A percentile compares a stretch with the other conserved stretches of the same genome.
phyloP scores from a whole-genome alignment of 64 coral and sea anemone genomes.

The Platygyra sinensis region DNA sequence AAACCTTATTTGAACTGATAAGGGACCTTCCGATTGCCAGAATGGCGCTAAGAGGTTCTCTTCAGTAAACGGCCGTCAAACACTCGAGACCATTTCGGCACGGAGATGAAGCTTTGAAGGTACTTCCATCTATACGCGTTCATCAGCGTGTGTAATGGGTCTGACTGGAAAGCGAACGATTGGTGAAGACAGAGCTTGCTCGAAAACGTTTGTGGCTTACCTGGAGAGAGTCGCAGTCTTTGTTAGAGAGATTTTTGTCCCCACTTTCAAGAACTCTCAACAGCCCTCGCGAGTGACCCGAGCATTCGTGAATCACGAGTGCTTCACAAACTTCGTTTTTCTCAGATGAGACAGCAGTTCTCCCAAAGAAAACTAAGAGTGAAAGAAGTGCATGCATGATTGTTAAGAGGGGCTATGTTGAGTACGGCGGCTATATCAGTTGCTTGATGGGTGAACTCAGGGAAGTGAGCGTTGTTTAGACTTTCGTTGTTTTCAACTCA shows the following conservation, averaged over 20 bases:
- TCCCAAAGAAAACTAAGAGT: neutral
- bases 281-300: neutral
- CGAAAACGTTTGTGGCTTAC: neutral
- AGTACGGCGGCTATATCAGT: neutral
- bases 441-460: neutral
- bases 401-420: neutral
- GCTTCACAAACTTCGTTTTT: neutral
- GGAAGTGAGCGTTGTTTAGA: neutral
- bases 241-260: neutral
- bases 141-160: neutral
- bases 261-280: slow-evolving; percentile 8
- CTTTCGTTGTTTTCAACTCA: too few relatives aligned
- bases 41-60: too few relatives aligned
- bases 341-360: neutral
- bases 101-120: too few relatives aligned
- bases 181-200: neutral
- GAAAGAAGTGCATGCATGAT: neutral
- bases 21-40: too few relatives aligned
- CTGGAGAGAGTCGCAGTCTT: neutral
- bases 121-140: too few relatives aligned
- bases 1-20: too few relatives aligned
- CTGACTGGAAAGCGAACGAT: neutral
- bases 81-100: too few relatives aligned
- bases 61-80: too few relatives aligned
- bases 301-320: neutral